phyloP scores from a whole-genome alignment of 2,888 invertebrate species.

The Nomada ferruginata region DNA sequence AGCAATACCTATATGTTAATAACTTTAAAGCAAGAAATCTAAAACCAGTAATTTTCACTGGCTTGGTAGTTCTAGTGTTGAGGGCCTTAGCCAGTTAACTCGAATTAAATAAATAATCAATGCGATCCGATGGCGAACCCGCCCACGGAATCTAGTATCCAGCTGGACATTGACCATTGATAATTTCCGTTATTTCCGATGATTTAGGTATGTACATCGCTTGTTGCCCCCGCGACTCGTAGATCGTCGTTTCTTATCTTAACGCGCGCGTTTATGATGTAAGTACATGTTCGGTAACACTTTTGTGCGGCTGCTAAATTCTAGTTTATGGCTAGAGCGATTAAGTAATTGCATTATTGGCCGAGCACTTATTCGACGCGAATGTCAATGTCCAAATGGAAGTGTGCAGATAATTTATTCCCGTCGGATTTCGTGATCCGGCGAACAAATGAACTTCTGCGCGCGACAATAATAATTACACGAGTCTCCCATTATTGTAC shows the following conservation, averaged over 20 bases:
- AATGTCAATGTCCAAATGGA: background rate
- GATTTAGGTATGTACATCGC: background rate
- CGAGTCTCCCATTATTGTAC: background rate
- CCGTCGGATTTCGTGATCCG: background rate
- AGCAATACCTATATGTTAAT: too few species aligned
- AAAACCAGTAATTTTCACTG: too few species aligned
- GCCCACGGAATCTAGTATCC: conserved; percentile 15
- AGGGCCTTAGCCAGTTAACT: too few species aligned
- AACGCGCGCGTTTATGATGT: background rate
- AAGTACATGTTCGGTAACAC: conserved; percentile 7
- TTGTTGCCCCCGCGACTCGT: background rate
- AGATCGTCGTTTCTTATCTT: conserved; percentile 14
- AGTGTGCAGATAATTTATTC: background rate
- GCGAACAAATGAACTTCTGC: background rate
- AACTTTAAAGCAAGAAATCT: too few species aligned
- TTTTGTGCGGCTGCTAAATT: background rate
- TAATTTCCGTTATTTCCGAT: conserved; percentile 40
- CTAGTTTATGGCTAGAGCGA: background rate
- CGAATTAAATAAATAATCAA: too few species aligned
- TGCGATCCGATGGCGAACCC: conserved; percentile 1
- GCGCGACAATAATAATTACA: background rate
- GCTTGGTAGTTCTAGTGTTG: too few species aligned
- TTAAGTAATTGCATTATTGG: background rate
- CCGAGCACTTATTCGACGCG: background rate
- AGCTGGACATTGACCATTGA: conserved; percentile 73